These are phyloP conservation scores for Rhinophrynus dorsalis DNA, from an alignment of 2,797 vertebrate genomes.

Conservation along the genomic window DNA sequence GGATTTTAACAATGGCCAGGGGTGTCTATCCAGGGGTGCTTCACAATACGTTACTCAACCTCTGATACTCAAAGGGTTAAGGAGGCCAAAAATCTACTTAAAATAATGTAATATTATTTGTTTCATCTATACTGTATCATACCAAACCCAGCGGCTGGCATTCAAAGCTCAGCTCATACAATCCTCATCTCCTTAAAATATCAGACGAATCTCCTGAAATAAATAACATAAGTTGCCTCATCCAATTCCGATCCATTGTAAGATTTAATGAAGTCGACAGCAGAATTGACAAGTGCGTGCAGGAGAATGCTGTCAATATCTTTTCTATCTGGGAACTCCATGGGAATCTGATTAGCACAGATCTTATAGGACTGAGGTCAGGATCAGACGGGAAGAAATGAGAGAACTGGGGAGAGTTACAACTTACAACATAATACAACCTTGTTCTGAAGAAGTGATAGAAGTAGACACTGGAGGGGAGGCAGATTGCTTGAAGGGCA, in stretches of 20 bases:
- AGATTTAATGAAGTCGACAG: slow-evolving; percentile 64
- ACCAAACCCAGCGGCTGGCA: neutral
- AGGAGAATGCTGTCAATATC: slow-evolving; percentile 59
- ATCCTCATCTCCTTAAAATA: neutral
- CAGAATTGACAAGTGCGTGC: slow-evolving; percentile 63
- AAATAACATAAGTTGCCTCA: slow-evolving; percentile 60
- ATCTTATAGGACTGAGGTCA: slow-evolving; percentile 47
- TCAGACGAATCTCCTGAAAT: slow-evolving; percentile 17
- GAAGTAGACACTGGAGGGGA: neutral
- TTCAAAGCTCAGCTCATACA: neutral
- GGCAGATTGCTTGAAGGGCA: slow-evolving; percentile 5
- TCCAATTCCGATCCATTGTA: slow-evolving; percentile 65
- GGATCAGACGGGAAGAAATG: neutral
- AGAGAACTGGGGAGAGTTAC: slow-evolving; percentile 1
- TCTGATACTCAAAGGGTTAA: too few species aligned
- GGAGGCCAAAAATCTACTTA: too few species aligned
- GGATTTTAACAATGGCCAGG: too few species aligned
- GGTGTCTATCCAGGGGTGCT: too few species aligned
- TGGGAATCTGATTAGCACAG: slow-evolving; percentile 63
- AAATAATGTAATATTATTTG: too few species aligned
- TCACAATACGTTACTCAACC: too few species aligned
- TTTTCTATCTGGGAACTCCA: slow-evolving; percentile 51
- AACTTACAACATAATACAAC: slow-evolving; percentile 15
- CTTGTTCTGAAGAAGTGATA: neutral
- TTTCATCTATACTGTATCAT: too few species aligned